These are phyloP conservation scores for Geotrypetes seraphini DNA, from an alignment of 2,797 vertebrate genomes.

Conservation along the genomic window DNA sequence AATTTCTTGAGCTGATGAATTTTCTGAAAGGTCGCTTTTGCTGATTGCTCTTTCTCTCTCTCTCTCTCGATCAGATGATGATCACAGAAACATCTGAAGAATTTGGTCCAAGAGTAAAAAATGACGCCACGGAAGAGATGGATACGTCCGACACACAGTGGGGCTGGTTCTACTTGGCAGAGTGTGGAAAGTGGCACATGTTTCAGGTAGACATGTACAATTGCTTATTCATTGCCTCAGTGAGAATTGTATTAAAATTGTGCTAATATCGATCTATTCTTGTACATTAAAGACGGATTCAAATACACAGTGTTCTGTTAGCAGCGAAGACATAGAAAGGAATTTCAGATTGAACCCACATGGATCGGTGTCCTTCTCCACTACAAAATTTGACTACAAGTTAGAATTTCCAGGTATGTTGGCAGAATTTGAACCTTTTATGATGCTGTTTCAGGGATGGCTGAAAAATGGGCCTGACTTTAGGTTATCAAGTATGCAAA, in stretches of 20 bases:
- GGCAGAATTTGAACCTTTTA: not conserved
- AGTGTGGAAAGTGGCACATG: slow-evolving; percentile 97
- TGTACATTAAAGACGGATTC: slow-evolving; percentile 68
- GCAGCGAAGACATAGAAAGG: slow-evolving; percentile 87
- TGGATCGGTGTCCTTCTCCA: slow-evolving; percentile 81
- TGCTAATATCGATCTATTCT: no score
- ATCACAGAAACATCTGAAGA: slow-evolving; percentile 36
- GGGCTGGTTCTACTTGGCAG: slow-evolving; percentile 95
- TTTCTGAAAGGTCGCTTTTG: no score
- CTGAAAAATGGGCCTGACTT: no score
- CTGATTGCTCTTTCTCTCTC: no score
- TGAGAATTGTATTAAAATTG: no score
- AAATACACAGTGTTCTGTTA: slow-evolving; percentile 79
- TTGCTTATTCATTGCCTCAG: no score
- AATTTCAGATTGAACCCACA: slow-evolving; percentile 77
- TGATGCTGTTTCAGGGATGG: no score
- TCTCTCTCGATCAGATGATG: no score
- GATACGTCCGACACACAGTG: slow-evolving; percentile 87
- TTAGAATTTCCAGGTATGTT: slow-evolving; percentile 82
- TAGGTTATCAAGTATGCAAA: no score
- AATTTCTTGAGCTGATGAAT: no score
- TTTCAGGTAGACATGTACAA: slow-evolving; percentile 70
- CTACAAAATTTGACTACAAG: slow-evolving; percentile 87
- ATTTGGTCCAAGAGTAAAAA: slow-evolving; percentile 15
- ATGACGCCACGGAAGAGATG: slow-evolving; percentile 69